A percentile compares a stretch with the other conserved stretches of the same genome.
Evolutionary conservation across 2,113 vertebrate genomes (phyloP).

Genomic region (Pardalotus punctatus): DNA sequence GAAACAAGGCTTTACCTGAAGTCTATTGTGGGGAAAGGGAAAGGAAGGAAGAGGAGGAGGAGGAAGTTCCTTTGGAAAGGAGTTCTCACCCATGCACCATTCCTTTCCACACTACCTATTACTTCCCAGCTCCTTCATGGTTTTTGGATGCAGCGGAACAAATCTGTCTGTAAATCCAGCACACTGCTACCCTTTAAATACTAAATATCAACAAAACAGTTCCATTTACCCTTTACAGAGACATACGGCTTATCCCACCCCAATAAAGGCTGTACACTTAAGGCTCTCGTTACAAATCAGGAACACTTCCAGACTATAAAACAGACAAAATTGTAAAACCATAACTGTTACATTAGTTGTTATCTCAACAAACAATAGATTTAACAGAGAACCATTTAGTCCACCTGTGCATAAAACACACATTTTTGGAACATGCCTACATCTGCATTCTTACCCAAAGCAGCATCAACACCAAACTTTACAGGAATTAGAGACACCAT

Average conservation of each 20-base stretch:
- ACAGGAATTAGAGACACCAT: neutral
- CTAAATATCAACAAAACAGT: neutral
- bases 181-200: neutral
- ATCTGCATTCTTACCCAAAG: neutral
- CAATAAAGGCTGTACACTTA: neutral
- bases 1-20: neutral
- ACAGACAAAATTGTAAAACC: neutral
- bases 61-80: neutral
- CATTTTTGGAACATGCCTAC: neutral
- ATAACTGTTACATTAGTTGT: neutral
- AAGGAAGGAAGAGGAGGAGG: neutral
- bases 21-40: neutral
- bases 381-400: neutral
- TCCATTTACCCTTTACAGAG: neutral
- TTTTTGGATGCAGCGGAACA: neutral
- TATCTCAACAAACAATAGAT: neutral
- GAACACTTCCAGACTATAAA: neutral
- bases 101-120: neutral
- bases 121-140: neutral
- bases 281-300: neutral
- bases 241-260: neutral
- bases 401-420: accelerated
- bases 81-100: neutral
- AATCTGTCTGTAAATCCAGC: neutral
- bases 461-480: neutral